phyloP scores from a whole-genome alignment of 2,113 vertebrate genomes.

The Salvelinus alpinus region DNA sequence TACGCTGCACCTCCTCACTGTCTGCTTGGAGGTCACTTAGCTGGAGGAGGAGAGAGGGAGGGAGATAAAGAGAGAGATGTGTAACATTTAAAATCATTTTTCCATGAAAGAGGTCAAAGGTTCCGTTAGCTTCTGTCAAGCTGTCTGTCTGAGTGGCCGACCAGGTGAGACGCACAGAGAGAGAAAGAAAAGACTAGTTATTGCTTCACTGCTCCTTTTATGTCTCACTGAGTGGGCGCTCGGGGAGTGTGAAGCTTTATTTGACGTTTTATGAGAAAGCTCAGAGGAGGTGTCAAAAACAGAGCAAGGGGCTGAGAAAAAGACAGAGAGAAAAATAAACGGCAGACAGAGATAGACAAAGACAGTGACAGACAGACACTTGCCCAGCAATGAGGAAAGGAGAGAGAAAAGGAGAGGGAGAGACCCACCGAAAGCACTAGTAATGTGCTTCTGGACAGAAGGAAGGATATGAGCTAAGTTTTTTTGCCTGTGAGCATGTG shows the following conservation, averaged over 20 bases:
- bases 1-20: conserved; percentile 88
- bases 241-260: background rate
- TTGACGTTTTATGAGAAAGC: background rate
- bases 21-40: conserved; percentile 90
- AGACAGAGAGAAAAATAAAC: background rate
- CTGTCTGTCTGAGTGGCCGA: background rate
- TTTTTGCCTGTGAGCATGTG: too few relatives aligned
- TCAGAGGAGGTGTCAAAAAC: background rate
- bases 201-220: background rate
- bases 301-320: background rate
- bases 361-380: background rate
- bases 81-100: background rate
- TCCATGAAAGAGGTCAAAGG: background rate
- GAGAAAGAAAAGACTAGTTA: background rate
- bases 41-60: conserved; percentile 59
- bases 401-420: background rate
- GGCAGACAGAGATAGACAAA: background rate
- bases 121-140: background rate
- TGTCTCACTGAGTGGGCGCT: background rate
- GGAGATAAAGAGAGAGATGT: background rate
- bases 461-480: background rate
- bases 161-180: background rate
- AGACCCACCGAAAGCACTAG: background rate
- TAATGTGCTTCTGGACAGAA: background rate
- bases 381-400: too few relatives aligned